Evolutionary conservation across 2,888 invertebrate genomes (phyloP).

Genomic region (Notodonta dromedarius): DNA sequence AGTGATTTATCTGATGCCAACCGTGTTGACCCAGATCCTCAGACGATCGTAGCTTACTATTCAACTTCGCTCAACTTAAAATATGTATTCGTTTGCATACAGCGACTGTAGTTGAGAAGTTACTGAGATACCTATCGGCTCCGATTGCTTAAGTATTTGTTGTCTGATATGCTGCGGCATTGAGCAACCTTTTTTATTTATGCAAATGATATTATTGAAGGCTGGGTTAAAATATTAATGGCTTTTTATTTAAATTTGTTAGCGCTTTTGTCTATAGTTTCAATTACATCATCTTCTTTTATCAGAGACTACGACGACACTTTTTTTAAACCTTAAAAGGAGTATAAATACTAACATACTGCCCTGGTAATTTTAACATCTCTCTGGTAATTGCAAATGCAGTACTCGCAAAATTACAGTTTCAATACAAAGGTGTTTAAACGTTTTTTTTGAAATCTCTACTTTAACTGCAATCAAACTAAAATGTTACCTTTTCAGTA

Average conservation of each 20-base stretch:
- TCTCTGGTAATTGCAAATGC: too few relatives aligned
- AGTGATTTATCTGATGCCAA: conserved; percentile 37
- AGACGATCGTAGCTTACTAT: conserved; percentile 26
- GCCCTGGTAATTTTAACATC: too few relatives aligned
- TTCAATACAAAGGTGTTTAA: too few relatives aligned
- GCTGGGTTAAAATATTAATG: neutral
- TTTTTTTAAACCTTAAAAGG: neutral
- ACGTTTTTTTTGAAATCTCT: too few relatives aligned
- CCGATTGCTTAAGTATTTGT: conserved; percentile 25
- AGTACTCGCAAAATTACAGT: too few relatives aligned
- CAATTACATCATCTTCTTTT: neutral
- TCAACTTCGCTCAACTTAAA: conserved; percentile 37
- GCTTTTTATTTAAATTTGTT: neutral
- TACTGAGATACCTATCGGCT: conserved; percentile 32
- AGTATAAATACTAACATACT: too few relatives aligned
- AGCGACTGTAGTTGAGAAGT: conserved; percentile 23
- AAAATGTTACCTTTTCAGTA: too few relatives aligned
- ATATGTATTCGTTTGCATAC: conserved; percentile 41
- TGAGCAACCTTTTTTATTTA: conserved; percentile 18
- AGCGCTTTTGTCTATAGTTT: neutral
- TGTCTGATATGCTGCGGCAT: conserved; percentile 19
- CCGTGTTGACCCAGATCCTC: conserved; percentile 48
- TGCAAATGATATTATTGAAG: conserved; percentile 8
- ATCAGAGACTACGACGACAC: neutral
- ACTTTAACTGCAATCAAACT: too few relatives aligned